These are phyloP conservation scores for Podarcis raffonei DNA, from an alignment of 2,113 vertebrate species.

Conservation along the genomic window DNA sequence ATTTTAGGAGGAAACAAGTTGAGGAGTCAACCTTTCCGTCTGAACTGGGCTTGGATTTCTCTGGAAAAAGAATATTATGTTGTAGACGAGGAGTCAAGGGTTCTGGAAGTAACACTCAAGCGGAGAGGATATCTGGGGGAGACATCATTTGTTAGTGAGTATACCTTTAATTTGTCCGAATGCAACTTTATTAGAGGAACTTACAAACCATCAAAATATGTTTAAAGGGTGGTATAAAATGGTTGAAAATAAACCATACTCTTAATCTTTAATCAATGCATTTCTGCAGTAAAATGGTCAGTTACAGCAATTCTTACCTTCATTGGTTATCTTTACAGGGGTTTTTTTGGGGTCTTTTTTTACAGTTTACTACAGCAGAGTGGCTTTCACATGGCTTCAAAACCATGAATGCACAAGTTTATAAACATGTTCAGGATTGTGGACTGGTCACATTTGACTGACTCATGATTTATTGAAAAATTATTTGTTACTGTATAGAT, in stretches of 20 bases:
- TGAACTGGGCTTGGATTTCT: slow-evolving; percentile 90
- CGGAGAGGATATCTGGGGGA: slow-evolving; percentile 82
- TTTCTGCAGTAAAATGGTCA: neutral
- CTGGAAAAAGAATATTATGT: slow-evolving; percentile 83
- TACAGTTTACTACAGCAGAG: neutral
- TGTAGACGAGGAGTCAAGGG: slow-evolving; percentile 82
- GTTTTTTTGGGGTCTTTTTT: neutral
- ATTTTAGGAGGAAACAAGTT: slow-evolving; percentile 81
- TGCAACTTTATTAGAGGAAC: neutral
- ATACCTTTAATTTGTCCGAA: neutral
- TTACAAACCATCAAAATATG: neutral
- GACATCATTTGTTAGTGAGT: slow-evolving; percentile 88
- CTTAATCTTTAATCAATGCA: neutral
- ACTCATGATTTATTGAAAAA: neutral
- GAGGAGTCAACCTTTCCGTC: slow-evolving; percentile 79
- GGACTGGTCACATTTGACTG: neutral
- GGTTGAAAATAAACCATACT: neutral
- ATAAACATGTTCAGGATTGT: neutral
- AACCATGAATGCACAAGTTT: neutral
- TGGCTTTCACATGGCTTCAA: neutral
- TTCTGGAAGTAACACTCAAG: slow-evolving; percentile 82
- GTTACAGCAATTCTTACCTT: neutral
- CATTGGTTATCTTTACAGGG: neutral
- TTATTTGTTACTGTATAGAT: neutral
- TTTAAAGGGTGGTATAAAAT: neutral